Base-by-base conservation (phyloP, 2,888 invertebrate species). In the Cheilosia vernalis region DNA sequence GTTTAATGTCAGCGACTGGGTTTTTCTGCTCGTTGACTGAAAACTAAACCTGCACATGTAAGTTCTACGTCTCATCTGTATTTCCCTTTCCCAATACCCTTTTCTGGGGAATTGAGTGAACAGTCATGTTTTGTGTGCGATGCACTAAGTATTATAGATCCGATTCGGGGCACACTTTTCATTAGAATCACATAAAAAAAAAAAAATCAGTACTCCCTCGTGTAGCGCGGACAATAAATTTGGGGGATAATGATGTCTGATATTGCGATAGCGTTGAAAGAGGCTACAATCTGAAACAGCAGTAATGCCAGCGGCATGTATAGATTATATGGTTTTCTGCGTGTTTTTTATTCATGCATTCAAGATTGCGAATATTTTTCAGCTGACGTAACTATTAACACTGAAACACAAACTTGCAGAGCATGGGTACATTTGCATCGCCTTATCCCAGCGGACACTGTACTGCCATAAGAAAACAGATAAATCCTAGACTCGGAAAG, bases 211-310 rank as follows among this genome's bases (percentile, higher is more conserved):
- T 17, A 9, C 9, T 9, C 17, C 17, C 17, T 47, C 7, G 15
- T 51, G 10, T 10, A 21, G 21, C 24, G 13, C 51, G 24, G 24
- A 51, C 49, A 49, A 17, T 47, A 47, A 49, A 49, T 21, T 33
- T 10, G n/a, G n/a, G 27, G 30, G 17, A 55, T 55, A 30, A 27
- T 30, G 55, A 19, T 51, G 24, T 24, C 51, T 37, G 37, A 37
- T 37, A 37, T 24, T 51, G 10, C 7, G 21, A 13, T 15, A 27
- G 51, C 15, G 15, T 15, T 24, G 10, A 24, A 5, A 19, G 58
- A 58, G 37, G 37, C 37, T 21, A 19, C 58, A 58, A 58, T 58
- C 37, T 58, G 21, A 58, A 21, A 58, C 21, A 2, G 2, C 21
- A 58, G 15, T 37, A 40, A 40, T 58, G 6, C 58, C 21, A 21